Evolutionary conservation across 2,797 vertebrate genomes (phyloP), one percentile per base, ranked within the genome.

Genomic region (Denticeps clupeoides): DNA sequence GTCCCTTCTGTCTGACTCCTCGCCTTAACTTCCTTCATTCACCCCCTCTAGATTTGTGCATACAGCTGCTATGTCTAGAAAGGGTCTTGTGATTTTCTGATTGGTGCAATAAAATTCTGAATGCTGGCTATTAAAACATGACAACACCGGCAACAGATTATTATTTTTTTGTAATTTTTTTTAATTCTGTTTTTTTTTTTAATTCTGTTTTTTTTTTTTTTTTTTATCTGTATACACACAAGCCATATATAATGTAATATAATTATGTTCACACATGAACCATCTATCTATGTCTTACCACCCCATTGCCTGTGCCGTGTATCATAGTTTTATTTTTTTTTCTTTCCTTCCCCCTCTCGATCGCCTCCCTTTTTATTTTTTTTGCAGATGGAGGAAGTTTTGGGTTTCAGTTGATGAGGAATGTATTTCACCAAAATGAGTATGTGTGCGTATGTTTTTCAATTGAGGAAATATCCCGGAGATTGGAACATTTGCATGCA

Each of bases 1-100:
- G 68, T 79, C 66, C 68, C 58, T 64, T 78, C 70, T 79, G 78
- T 81, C 65, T 71, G 19, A 25, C 50, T 48, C 27, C 26, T 13
- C 21, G 13, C 42, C 56, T 44, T 22, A 25, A n/a, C 45, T 4
- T 31, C 70, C 79, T 80, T 77, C 67, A 73, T 59, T 70, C 70
- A 51, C 53, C 38, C 41, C 61, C 62, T 74, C 68, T 72, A 67
- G 68, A 51, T 71, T 71, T 72, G 44, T 56, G 59, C 60, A 51
- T 66, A 59, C 72, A 73, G 78, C 74, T 75, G 70, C 60, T 32
- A 49, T 58, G 12, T 13, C 25, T 18, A 25, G 12, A 43, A 24
- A 13, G 3, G 15, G 10, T 18, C 16, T 4, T 35, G 18, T 38
- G 24, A 25, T 24, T 25, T 25, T 25, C n/a, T n/a, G n/a, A n/a